Percentiles rank a stretch among this genome's conserved stretches.
Conservation (phyloP, 2,888 invertebrate genomes). For the Parascotia fuliginaria region DNA sequence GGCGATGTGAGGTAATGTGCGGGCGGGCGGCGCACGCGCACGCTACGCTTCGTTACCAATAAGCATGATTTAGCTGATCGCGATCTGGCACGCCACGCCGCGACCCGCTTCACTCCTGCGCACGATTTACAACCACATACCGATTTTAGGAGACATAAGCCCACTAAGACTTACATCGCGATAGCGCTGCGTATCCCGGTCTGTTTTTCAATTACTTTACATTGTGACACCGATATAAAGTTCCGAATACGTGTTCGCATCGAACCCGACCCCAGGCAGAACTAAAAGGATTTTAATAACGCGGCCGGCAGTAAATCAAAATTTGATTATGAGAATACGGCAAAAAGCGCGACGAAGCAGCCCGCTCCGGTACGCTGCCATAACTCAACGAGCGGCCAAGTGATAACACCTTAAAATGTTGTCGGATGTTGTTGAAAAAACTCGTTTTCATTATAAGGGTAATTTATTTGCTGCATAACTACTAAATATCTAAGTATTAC, state of each 20-base stretch:
- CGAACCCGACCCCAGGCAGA: slow-evolving; percentile 39
- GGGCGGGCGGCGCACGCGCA: slow-evolving; percentile 54
- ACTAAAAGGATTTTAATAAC: slow-evolving; percentile 71
- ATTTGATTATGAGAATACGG: slow-evolving; percentile 71
- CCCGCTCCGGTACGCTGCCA: slow-evolving; percentile 38
- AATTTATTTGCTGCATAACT: slow-evolving; percentile 68
- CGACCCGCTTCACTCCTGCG: slow-evolving; percentile 27
- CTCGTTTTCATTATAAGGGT: slow-evolving; percentile 59
- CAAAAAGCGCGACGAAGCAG: slow-evolving; percentile 55
- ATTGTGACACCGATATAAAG: slow-evolving; percentile 54
- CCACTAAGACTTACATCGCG: slow-evolving; percentile 39
- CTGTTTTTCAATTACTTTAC: slow-evolving; percentile 59
- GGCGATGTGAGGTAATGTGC: slow-evolving; percentile 6
- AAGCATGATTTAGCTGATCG: slow-evolving; percentile 72
- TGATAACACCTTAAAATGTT: slow-evolving; percentile 70
- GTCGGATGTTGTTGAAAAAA: slow-evolving; percentile 61
- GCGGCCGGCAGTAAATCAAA: slow-evolving; percentile 72
- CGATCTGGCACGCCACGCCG: slow-evolving; percentile 55
- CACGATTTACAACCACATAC: slow-evolving; percentile 43
- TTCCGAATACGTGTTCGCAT: slow-evolving; percentile 43
- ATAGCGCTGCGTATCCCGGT: slow-evolving; percentile 31
- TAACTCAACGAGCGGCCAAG: slow-evolving; percentile 61
- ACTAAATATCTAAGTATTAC: slow-evolving; percentile 75
- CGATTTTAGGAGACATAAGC: slow-evolving; percentile 39
- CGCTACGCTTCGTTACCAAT: slow-evolving; percentile 73